Conservation (phyloP, 2,888 invertebrate species). For the Auanema freiburgensis region DNA sequence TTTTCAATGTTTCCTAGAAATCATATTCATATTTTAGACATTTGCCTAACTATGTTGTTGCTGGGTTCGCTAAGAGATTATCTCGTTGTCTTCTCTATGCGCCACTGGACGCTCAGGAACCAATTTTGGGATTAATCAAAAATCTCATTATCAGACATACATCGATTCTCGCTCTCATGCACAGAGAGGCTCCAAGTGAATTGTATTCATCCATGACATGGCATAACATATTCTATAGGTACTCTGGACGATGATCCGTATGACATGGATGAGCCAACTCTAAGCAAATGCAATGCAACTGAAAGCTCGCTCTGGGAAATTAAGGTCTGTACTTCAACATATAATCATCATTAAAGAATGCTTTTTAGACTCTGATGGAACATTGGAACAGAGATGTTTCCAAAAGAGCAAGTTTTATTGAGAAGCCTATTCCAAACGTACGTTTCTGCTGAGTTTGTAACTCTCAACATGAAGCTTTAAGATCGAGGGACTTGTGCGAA, state of each 20-base stretch:
- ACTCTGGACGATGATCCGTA: constrained; percentile 76
- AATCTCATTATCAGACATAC: constrained; percentile 82
- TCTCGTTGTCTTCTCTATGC: constrained; percentile 82
- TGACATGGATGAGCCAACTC: constrained; percentile 80
- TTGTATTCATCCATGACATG: not conserved
- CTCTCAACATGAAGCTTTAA: constrained; percentile 7
- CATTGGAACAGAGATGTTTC: constrained; percentile 47
- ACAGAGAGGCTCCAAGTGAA: constrained; percentile 38
- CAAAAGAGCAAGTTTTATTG: constrained; percentile 47
- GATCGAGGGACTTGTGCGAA: constrained; percentile 43
- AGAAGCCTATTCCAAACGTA: constrained; percentile 34
- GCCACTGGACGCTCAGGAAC: constrained; percentile 77
- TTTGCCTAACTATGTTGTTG: constrained; percentile 85
- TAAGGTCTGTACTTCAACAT: constrained; percentile 55
- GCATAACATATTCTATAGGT: constrained; percentile 6
- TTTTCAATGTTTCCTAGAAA: not conserved
- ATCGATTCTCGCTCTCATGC: constrained; percentile 73
- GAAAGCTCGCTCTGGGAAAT: constrained; percentile 93
- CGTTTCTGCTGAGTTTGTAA: not conserved
- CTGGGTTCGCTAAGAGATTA: constrained; percentile 87
- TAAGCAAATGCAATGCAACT: constrained; percentile 78
- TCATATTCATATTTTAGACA: constrained; percentile 72
- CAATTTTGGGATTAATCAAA: constrained; percentile 80
- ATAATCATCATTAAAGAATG: not conserved
- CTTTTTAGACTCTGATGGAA: constrained; percentile 34